Evolutionary conservation across 1,140 invertebrate species (phyloP).

Genomic region (Bactericera cockerelli): DNA sequence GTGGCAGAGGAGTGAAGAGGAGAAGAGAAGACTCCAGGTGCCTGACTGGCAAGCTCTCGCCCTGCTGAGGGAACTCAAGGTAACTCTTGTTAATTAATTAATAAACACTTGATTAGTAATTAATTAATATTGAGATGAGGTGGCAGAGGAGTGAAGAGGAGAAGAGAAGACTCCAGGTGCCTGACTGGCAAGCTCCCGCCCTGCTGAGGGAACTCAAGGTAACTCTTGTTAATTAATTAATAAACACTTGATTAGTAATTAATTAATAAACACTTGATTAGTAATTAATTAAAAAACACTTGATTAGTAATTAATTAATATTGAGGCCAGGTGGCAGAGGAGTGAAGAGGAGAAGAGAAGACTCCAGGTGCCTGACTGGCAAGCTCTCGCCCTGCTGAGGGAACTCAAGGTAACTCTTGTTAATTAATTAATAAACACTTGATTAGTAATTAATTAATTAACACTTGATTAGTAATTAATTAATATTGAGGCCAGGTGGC

Average conservation of each 20-base stretch:
- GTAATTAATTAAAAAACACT: too few species aligned
- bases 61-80: conserved; percentile 36
- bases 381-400: conserved; percentile 38
- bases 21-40: conserved; percentile 22
- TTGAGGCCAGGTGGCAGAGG: conserved; percentile 23
- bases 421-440: too few species aligned
- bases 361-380: conserved; percentile 33
- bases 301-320: too few species aligned
- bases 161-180: conserved; percentile 23
- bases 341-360: conserved; percentile 26
- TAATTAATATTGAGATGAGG: too few species aligned
- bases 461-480: too few species aligned
- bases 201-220: conserved; percentile 37
- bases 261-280: too few species aligned
- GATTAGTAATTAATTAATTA: too few species aligned
- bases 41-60: conserved; percentile 43
- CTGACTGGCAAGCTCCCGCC: conserved; percentile 42
- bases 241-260: too few species aligned
- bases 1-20: conserved; percentile 25
- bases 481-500: conserved; percentile 23
- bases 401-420: conserved; percentile 37
- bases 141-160: conserved; percentile 25
- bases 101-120: too few species aligned
- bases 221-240: too few species aligned
- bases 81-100: too few species aligned